Evolutionary conservation across 2,113 vertebrate genomes (phyloP).

Genomic region (Toxostoma redivivum): DNA sequence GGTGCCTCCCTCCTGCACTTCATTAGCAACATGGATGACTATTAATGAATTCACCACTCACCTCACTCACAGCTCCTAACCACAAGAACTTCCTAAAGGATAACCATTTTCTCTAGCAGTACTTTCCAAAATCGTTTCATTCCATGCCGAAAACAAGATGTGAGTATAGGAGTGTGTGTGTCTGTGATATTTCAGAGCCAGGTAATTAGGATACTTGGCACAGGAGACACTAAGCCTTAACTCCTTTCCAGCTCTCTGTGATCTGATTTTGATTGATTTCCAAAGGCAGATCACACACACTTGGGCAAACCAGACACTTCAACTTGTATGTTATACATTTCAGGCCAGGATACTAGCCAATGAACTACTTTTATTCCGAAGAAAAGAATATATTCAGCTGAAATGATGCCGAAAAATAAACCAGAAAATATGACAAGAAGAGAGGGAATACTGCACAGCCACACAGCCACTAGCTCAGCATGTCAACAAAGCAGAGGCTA

Average conservation of each 20-base stretch:
- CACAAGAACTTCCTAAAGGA: neutral
- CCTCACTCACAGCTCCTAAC: neutral
- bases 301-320: neutral
- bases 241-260: neutral
- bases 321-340: neutral
- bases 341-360: neutral
- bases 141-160: rapidly evolving
- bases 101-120: neutral
- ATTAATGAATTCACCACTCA: neutral
- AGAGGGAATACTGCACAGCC: neutral
- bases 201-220: slow-evolving; percentile 45
- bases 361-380: neutral
- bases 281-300: slow-evolving; percentile 26
- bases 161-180: neutral
- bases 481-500: neutral
- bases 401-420: neutral
- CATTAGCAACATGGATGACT: neutral
- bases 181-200: neutral
- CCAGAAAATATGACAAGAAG: neutral
- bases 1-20: neutral
- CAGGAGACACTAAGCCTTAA: neutral
- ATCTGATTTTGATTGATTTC: slow-evolving; percentile 39
- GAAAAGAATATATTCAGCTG: neutral
- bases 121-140: neutral
- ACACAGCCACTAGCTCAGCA: neutral